Percentiles rank a stretch among this genome's conserved stretches.
These are phyloP conservation scores for Anomalospiza imberbis DNA, from an alignment of 2,797 vertebrate genomes.

Conservation along the genomic window DNA sequence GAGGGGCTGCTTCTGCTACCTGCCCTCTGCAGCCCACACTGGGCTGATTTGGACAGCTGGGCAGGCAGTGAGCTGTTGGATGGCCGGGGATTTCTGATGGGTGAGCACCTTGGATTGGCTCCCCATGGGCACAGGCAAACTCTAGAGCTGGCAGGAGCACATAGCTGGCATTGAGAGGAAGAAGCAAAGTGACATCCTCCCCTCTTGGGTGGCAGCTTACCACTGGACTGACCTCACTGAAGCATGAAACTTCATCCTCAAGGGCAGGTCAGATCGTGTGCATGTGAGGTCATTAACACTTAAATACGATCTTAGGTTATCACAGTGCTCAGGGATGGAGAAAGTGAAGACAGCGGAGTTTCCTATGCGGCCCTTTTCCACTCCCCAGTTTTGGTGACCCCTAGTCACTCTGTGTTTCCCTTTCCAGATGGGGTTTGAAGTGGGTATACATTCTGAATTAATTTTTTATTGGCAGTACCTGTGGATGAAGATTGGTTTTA, in stretches of 20 bases:
- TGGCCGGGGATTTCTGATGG: neutral
- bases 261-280: neutral
- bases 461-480: neutral
- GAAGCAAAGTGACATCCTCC: neutral
- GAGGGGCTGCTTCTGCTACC: neutral
- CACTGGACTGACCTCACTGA: neutral
- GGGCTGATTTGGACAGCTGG: neutral
- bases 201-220: neutral
- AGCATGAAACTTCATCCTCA: neutral
- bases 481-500: neutral
- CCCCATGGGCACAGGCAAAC: neutral
- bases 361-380: neutral
- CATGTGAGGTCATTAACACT: accelerated
- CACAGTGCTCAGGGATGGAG: neutral
- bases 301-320: neutral
- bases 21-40: neutral
- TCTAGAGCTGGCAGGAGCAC: neutral
- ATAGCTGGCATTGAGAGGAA: accelerated
- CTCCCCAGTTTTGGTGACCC: neutral
- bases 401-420: neutral
- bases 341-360: neutral
- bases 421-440: neutral
- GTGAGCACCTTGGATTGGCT: neutral
- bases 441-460: neutral
- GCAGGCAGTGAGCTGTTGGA: neutral